These are phyloP conservation scores for Platanista minor DNA, from an alignment of 2,113 vertebrate genomes.

Conservation along the genomic window DNA sequence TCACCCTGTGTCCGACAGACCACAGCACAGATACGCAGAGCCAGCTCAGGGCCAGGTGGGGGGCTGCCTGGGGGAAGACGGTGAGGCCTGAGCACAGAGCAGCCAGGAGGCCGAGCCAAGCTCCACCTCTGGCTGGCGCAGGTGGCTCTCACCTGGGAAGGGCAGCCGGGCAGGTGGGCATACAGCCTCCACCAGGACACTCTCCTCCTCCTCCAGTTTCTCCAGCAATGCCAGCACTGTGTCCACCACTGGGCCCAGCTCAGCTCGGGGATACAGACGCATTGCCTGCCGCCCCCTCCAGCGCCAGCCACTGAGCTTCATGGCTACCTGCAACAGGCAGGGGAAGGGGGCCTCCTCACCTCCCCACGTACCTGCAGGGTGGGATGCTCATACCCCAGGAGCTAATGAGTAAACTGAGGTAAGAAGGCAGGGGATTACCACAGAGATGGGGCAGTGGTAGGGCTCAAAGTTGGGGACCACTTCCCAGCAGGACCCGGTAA, in stretches of 20 bases:
- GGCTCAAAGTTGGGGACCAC: not conserved
- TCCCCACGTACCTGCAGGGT: not conserved
- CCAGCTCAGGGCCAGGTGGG: slow-evolving; percentile 64
- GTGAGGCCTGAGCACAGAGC: not conserved
- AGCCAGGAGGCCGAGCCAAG: not conserved
- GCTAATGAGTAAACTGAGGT: not conserved
- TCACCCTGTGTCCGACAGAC: slow-evolving; percentile 81
- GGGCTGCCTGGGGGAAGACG: slow-evolving; percentile 10
- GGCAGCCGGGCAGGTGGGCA: slow-evolving; percentile 64
- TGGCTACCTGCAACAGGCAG: slow-evolving; percentile 68
- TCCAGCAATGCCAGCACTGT: slow-evolving; percentile 63
- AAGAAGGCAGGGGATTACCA: not conserved
- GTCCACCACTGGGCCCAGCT: slow-evolving; percentile 54
- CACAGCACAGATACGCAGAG: slow-evolving; percentile 79
- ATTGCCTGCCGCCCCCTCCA: slow-evolving; percentile 57
- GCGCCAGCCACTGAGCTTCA: slow-evolving; percentile 74
- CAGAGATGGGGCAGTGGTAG: not conserved
- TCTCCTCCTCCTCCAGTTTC: slow-evolving; percentile 78
- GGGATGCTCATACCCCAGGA: not conserved
- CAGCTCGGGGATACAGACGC: slow-evolving; percentile 48
- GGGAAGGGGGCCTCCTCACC: not conserved
- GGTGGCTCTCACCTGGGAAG: slow-evolving; percentile 62
- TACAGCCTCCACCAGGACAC: slow-evolving; percentile 77
- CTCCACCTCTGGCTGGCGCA: not conserved
- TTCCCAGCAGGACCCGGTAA: not conserved